Conservation (phyloP, 2,888 invertebrate genomes). For the Apamea anceps region DNA sequence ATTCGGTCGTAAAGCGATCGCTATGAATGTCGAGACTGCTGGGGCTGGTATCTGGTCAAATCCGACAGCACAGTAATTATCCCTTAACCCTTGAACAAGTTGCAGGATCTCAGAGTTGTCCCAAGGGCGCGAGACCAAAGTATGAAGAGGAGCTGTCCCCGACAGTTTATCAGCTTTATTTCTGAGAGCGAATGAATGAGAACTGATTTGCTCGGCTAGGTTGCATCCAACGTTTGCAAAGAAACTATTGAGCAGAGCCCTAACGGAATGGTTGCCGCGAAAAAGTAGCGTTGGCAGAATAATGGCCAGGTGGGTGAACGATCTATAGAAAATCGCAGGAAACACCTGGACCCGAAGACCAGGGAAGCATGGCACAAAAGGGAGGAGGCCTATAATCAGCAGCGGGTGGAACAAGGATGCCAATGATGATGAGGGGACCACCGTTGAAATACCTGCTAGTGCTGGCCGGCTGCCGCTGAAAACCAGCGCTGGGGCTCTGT, state of each 20-base stretch:
- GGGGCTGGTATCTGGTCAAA: too few relatives aligned
- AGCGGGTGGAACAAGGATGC: background rate
- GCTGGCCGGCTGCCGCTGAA: too few relatives aligned
- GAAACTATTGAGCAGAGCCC: background rate
- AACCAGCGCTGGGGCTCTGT: too few relatives aligned
- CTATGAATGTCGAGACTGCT: too few relatives aligned
- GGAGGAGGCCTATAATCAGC: background rate
- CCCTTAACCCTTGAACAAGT: background rate
- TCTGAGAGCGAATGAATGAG: background rate
- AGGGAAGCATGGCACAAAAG: background rate
- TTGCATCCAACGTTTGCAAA: background rate
- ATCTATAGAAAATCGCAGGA: too few relatives aligned
- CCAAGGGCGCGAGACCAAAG: background rate
- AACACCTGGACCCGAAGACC: background rate
- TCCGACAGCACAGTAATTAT: background rate
- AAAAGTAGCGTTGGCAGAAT: too few relatives aligned
- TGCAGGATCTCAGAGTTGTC: background rate
- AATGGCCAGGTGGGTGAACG: too few relatives aligned
- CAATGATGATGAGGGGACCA: background rate
- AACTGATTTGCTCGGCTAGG: background rate
- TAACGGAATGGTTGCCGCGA: too few relatives aligned
- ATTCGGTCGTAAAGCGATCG: too few relatives aligned
- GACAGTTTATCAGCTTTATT: background rate
- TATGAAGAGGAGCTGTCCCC: background rate
- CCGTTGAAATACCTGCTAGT: too few relatives aligned